A percentile compares a stretch with the other conserved stretches of the same genome.
Evolutionary conservation across 2,797 vertebrate species (phyloP).

Genomic region (Coregonus suidteri): DNA sequence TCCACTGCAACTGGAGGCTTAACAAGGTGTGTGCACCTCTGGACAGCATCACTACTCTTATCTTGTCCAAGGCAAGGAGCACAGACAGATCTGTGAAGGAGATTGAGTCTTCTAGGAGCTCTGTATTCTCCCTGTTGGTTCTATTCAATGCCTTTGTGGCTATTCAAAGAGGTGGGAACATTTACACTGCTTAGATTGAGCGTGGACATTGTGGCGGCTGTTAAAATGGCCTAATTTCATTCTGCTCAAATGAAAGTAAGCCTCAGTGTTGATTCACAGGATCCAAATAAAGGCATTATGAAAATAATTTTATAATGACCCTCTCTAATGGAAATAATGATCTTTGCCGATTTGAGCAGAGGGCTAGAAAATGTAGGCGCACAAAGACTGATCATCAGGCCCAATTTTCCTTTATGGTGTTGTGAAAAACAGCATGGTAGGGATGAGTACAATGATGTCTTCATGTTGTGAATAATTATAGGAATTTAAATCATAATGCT

Average conservation of each 20-base stretch:
- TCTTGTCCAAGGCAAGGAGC: not conserved
- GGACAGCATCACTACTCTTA: not conserved
- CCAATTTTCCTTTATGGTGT: constrained; percentile 51
- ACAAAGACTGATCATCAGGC: constrained; percentile 49
- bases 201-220: constrained; percentile 7
- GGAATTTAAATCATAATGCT: constrained; percentile 44
- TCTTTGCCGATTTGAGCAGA: constrained; percentile 40
- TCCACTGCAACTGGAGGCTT: no score
- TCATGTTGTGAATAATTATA: constrained; percentile 32
- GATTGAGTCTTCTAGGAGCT: not conserved
- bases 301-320: constrained; percentile 51
- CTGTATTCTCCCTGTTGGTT: constrained; percentile 28
- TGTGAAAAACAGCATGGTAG: constrained; percentile 32
- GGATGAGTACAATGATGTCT: constrained; percentile 25
- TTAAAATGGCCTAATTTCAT: constrained; percentile 24
- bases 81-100: not conserved
- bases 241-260: constrained; percentile 8
- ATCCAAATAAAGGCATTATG: constrained; percentile 33
- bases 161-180: constrained; percentile 12
- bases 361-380: constrained; percentile 29
- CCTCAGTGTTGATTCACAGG: constrained; percentile 34
- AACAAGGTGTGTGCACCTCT: not conserved
- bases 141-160: not conserved
- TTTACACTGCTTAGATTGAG: constrained; percentile 12
- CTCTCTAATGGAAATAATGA: constrained; percentile 48